Evolutionary conservation across 1,140 invertebrate genomes (phyloP).

Genomic region (Euwallacea fornicatus): DNA sequence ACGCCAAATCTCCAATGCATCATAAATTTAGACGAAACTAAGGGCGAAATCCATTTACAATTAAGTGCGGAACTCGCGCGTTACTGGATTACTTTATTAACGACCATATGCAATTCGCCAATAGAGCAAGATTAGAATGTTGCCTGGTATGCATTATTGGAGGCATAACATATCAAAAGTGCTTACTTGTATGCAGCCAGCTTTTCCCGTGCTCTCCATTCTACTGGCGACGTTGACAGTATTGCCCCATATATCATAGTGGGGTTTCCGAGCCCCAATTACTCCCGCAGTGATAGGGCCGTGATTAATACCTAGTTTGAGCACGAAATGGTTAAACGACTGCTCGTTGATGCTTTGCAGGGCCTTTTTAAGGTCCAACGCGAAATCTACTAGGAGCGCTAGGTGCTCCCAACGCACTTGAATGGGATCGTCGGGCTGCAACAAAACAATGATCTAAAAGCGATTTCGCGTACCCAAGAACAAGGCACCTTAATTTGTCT

Average conservation of each 20-base stretch:
- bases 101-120: neutral
- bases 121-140: too few relatives aligned
- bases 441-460: conserved; percentile 7
- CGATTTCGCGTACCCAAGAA: conserved; percentile 5
- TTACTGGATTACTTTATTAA: neutral
- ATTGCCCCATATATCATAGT: conserved; percentile 97
- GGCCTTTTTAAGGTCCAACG: conserved; percentile 85
- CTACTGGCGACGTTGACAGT: conserved; percentile 94
- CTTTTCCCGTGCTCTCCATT: conserved; percentile 96
- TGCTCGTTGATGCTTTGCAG: conserved; percentile 91
- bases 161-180: neutral
- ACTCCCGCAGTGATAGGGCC: conserved; percentile 93
- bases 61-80: too few relatives aligned
- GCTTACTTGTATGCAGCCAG: conserved; percentile 87
- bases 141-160: too few relatives aligned
- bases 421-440: conserved; percentile 68
- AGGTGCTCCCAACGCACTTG: conserved; percentile 82
- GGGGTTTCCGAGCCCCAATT: conserved; percentile 91
- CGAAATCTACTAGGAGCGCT: conserved; percentile 84
- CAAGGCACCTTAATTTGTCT: conserved; percentile 64
- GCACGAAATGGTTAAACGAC: conserved; percentile 93
- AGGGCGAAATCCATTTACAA: too few relatives aligned
- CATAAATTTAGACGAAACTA: too few relatives aligned
- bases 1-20: too few relatives aligned
- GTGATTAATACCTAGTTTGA: conserved; percentile 95